phyloP scores from a whole-genome alignment of 1,140 invertebrate species.

The Pseudomyrmex concolor region DNA sequence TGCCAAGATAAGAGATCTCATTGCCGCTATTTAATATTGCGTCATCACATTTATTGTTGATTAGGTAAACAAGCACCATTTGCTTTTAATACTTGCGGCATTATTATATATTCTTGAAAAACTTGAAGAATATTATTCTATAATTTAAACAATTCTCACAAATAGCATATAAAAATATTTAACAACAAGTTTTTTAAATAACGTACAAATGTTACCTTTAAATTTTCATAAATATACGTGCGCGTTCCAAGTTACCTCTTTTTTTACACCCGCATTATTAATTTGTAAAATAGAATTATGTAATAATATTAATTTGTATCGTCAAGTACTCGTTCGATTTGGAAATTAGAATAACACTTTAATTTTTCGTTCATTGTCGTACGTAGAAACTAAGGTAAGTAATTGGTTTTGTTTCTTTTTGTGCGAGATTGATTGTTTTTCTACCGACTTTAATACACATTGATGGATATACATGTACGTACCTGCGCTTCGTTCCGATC shows the following conservation, averaged over 20 bases:
- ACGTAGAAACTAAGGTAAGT: background rate
- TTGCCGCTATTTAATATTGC: conserved; percentile 58
- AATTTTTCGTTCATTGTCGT: background rate
- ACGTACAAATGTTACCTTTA: too few relatives aligned
- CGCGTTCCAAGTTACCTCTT: too few relatives aligned
- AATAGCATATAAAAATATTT: conserved; percentile 1
- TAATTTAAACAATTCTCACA: background rate
- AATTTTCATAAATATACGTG: too few relatives aligned
- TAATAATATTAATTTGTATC: too few relatives aligned
- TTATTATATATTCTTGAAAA: background rate
- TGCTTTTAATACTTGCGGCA: background rate
- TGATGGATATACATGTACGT: background rate
- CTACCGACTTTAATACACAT: background rate
- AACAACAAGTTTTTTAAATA: background rate
- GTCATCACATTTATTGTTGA: background rate
- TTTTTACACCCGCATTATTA: background rate
- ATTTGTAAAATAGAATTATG: background rate
- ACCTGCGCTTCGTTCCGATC: too few relatives aligned
- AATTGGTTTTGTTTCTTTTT: background rate
- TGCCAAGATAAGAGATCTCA: conserved; percentile 62
- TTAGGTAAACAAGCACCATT: too few relatives aligned
- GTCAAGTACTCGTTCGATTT: background rate
- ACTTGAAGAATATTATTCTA: background rate
- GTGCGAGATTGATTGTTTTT: background rate
- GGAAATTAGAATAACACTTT: background rate